A percentile compares a stretch with the other conserved stretches of the same genome.
Conservation (phyloP, 2,888 invertebrate species). For the Maniola hyperantus region DNA sequence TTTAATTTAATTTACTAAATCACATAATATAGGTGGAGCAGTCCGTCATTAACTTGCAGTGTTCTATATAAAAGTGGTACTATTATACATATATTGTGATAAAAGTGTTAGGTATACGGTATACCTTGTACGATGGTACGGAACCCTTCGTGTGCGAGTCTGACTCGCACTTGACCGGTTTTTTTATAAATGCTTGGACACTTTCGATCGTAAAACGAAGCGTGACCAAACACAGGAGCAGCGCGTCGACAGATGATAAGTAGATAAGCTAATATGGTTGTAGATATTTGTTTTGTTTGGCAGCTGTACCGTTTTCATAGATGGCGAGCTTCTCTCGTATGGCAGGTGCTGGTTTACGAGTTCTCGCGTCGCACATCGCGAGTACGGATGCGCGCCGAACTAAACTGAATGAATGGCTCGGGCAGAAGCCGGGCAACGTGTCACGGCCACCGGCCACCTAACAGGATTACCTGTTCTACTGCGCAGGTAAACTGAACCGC, state of each 20-base stretch:
- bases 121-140: no score
- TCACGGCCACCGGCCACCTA: constrained; percentile 81
- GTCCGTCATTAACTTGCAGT: no score
- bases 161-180: no score
- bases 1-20: no score
- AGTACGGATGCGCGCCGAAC: constrained; percentile 60
- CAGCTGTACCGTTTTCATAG: constrained; percentile 76
- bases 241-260: constrained; percentile 45
- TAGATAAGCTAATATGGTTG: constrained; percentile 41
- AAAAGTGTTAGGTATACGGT: no score
- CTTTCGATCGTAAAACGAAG: constrained; percentile 63
- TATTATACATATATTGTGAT: no score
- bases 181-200: constrained; percentile 57
- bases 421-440: constrained; percentile 76
- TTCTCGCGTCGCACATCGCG: constrained; percentile 73
- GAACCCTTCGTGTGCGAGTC: no score
- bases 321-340: constrained; percentile 79
- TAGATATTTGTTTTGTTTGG: constrained; percentile 38
- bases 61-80: no score
- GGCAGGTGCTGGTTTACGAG: constrained; percentile 73
- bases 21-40: no score
- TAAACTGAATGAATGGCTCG: constrained; percentile 61
- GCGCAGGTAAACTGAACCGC: constrained; percentile 70
- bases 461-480: constrained; percentile 81
- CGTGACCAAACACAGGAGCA: constrained; percentile 48